Conservation (phyloP, 2,888 invertebrate species). For the Microchrysa polita region DNA sequence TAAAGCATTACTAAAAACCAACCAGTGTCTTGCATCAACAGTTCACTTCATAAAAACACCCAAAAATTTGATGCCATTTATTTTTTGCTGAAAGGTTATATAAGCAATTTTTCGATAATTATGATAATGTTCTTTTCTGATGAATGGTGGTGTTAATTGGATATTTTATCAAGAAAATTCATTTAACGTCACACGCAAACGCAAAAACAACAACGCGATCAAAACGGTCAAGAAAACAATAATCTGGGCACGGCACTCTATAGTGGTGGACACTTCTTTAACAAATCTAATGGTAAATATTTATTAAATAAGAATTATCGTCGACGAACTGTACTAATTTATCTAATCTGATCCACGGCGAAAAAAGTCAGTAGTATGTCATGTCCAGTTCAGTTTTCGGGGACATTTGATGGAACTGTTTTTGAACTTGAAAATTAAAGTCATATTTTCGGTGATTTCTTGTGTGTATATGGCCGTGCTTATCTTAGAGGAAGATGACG, state of each 20-base stretch:
- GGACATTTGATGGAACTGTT: too few species aligned
- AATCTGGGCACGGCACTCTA: constrained; percentile 10
- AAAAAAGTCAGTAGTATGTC: too few species aligned
- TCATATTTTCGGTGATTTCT: too few species aligned
- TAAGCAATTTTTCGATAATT: constrained; percentile 26
- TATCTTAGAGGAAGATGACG: too few species aligned
- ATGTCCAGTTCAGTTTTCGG: too few species aligned
- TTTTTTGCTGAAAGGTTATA: constrained; percentile 4
- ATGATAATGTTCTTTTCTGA: constrained; percentile 37
- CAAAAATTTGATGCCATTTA: neutral
- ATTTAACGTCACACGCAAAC: neutral
- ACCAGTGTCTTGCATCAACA: neutral
- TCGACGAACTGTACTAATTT: too few species aligned
- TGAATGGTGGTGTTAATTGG: constrained; percentile 40
- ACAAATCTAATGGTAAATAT: constrained; percentile 42
- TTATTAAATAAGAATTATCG: constrained; percentile 28
- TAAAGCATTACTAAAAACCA: constrained; percentile 19
- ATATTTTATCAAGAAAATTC: constrained; percentile 41
- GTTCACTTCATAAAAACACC: constrained; percentile 8
- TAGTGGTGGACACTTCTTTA: constrained; percentile 22
- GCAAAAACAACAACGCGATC: constrained; percentile 8
- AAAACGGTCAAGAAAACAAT: too few species aligned
- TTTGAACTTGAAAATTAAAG: too few species aligned
- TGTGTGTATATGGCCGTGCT: too few species aligned
- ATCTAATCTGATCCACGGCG: too few species aligned